Evolutionary conservation across 2,888 invertebrate species (phyloP).

Genomic region (Tuta absoluta): DNA sequence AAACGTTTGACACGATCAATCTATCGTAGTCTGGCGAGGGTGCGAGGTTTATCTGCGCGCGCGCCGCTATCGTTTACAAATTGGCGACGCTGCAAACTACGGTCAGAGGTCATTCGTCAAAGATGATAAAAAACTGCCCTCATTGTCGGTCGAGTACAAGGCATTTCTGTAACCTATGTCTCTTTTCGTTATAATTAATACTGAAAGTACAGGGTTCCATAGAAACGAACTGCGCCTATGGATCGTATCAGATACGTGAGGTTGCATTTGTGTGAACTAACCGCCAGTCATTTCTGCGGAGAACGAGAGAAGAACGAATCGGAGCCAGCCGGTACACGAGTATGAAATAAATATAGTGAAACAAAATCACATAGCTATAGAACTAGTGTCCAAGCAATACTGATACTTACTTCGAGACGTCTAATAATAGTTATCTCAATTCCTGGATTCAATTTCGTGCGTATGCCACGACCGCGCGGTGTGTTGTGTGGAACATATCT

Average conservation of each 20-base stretch:
- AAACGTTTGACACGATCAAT: slow-evolving; percentile 34
- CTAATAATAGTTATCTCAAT: slow-evolving; percentile 26
- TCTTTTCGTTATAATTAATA: no score
- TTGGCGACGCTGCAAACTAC: slow-evolving; percentile 59
- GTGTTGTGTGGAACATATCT: background rate
- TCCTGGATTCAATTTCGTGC: slow-evolving; percentile 14
- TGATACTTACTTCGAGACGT: background rate
- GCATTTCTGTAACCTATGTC: no score
- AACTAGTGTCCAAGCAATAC: background rate
- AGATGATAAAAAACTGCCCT: slow-evolving; percentile 54
- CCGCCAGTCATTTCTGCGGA: no score
- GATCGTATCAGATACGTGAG: no score
- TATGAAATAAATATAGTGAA: no score
- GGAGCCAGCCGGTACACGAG: no score
- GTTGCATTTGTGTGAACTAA: no score
- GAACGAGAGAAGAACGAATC: no score
- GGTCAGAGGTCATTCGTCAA: slow-evolving; percentile 57
- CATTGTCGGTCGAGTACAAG: slow-evolving; percentile 29
- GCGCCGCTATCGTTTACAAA: slow-evolving; percentile 56
- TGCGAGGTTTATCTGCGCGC: slow-evolving; percentile 41
- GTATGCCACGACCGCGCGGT: background rate
- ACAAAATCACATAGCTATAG: background rate
- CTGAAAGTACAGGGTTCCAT: no score
- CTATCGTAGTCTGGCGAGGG: slow-evolving; percentile 38
- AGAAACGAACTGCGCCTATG: no score